A percentile compares a stretch with the other conserved stretches of the same genome.
Conservation (phyloP, 1,140 invertebrate genomes). For the Conus ventricosus region DNA sequence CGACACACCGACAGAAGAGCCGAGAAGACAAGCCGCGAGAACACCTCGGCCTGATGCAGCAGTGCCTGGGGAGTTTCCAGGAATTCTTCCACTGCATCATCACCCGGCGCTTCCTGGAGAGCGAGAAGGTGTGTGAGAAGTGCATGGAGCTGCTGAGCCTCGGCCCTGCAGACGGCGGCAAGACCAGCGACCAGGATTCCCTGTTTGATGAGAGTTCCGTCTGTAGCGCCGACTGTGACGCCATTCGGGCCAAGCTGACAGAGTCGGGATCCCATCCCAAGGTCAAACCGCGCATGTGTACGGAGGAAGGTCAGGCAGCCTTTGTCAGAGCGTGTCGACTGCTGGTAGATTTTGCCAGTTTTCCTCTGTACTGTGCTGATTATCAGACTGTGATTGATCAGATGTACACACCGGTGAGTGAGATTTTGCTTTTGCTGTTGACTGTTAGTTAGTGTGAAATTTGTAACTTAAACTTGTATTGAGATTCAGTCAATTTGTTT, state of each 20-base stretch:
- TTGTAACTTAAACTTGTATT: no score
- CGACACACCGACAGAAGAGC: slow-evolving; percentile 23
- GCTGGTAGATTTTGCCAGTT: slow-evolving; percentile 87
- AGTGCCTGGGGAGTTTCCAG: slow-evolving; percentile 83
- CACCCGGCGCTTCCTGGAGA: slow-evolving; percentile 73
- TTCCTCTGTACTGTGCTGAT: slow-evolving; percentile 83
- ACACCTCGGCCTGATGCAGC: slow-evolving; percentile 71
- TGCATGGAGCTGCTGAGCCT: slow-evolving; percentile 50
- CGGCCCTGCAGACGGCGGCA: background rate
- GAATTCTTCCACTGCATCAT: slow-evolving; percentile 81
- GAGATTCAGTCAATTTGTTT: no score
- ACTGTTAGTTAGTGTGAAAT: background rate
- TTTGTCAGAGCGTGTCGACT: slow-evolving; percentile 81
- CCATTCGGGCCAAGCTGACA: background rate
- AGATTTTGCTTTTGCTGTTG: background rate
- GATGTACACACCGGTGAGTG: slow-evolving; percentile 55
- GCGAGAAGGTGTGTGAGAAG: slow-evolving; percentile 42
- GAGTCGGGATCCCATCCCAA: slow-evolving; percentile 18
- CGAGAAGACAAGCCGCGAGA: slow-evolving; percentile 36
- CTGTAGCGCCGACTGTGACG: slow-evolving; percentile 37
- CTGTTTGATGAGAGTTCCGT: slow-evolving; percentile 45
- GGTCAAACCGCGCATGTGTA: slow-evolving; percentile 39
- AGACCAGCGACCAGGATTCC: slow-evolving; percentile 48
- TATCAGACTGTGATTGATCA: slow-evolving; percentile 50
- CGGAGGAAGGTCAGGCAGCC: slow-evolving; percentile 68